Evolutionary conservation across 2,113 vertebrate genomes (phyloP).

Genomic region (Chlamydotis undulata): DNA sequence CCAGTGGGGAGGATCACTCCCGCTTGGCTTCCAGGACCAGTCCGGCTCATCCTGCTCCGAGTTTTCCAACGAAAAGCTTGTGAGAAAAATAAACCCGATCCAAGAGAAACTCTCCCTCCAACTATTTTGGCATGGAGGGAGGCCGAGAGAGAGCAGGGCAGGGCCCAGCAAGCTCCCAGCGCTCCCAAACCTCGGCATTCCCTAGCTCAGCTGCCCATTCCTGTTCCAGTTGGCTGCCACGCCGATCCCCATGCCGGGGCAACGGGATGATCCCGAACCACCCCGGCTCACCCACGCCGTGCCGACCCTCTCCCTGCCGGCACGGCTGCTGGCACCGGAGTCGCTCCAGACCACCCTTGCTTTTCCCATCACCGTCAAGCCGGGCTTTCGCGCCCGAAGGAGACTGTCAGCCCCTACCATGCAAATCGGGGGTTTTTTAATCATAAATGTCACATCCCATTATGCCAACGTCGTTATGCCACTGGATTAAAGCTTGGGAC

Average conservation of each 20-base stretch:
- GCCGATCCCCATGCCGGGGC: fast-evolving
- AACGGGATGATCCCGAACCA: fast-evolving
- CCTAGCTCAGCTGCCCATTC: not conserved
- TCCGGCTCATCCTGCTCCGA: not conserved
- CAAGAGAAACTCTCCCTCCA: constrained; percentile 12
- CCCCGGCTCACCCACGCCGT: not conserved
- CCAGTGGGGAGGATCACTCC: not conserved
- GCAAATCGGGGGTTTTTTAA: not conserved
- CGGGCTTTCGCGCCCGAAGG: not conserved
- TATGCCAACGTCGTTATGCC: not conserved
- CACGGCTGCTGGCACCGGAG: not conserved
- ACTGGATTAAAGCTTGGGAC: not conserved
- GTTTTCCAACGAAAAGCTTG: not conserved
- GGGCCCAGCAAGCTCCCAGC: not conserved
- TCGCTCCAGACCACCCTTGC: not conserved
- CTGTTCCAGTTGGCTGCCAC: not conserved
- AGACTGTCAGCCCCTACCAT: not conserved
- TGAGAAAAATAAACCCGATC: not conserved
- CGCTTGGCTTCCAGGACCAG: not conserved
- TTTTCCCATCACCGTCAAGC: not conserved
- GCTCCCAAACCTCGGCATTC: not conserved
- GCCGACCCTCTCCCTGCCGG: not conserved
- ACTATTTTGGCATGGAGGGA: not conserved
- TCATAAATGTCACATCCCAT: not conserved
- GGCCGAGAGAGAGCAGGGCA: not conserved